A percentile compares a stretch with the other conserved stretches of the same genome.
Evolutionary conservation across 1,140 invertebrate species (phyloP).

Genomic region (Brachionus calyciflorus): DNA sequence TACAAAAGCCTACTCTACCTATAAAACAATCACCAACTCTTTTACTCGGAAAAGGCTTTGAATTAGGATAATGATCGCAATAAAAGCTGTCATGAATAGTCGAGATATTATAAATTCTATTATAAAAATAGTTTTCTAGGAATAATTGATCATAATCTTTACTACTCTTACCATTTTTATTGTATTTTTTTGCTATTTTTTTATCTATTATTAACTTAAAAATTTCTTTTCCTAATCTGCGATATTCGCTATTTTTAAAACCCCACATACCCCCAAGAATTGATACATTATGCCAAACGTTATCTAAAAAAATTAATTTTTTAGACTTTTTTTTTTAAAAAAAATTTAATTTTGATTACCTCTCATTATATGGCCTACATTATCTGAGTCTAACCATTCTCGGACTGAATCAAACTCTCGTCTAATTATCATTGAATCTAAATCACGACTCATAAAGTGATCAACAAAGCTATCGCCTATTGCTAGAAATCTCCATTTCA

Average conservation of each 20-base stretch:
- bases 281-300: background rate
- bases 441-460: background rate
- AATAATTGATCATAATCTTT: conserved; percentile 7
- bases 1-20: too few relatives aligned
- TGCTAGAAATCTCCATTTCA: conserved; percentile 13
- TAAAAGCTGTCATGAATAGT: conserved; percentile 27
- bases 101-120: background rate
- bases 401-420: background rate
- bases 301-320: conserved; percentile 8
- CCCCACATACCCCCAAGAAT: conserved; percentile 41
- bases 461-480: conserved; percentile 23
- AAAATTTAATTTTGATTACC: background rate
- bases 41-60: too few relatives aligned
- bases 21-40: too few relatives aligned
- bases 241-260: background rate
- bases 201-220: background rate
- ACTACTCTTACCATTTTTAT: background rate
- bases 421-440: background rate
- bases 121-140: background rate
- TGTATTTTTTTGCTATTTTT: background rate
- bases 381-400: background rate
- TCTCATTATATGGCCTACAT: conserved; percentile 1
- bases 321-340: background rate
- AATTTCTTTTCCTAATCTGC: background rate
- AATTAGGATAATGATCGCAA: too few relatives aligned